phyloP scores from a whole-genome alignment of 2,113 vertebrate species.

The Cavia porcellus region DNA sequence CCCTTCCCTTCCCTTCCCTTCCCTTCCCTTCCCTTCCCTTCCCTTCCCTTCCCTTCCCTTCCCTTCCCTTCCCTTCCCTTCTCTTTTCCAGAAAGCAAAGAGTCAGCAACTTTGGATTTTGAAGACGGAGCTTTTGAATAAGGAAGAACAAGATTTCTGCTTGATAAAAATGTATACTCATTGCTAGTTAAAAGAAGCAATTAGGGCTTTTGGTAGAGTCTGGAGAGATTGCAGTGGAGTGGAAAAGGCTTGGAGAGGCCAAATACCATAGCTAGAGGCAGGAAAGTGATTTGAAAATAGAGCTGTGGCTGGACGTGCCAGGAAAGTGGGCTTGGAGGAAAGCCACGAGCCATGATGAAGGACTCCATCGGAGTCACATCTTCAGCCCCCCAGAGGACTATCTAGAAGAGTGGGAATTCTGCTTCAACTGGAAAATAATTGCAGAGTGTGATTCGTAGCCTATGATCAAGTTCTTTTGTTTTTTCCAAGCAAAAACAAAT shows the following conservation, averaged over 20 bases:
- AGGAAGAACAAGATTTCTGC: slow-evolving; percentile 30
- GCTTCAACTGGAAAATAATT: not conserved
- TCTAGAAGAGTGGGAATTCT: not conserved
- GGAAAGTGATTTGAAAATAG: slow-evolving; percentile 34
- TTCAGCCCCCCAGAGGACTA: not conserved
- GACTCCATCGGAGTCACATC: not conserved
- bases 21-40: too few species aligned
- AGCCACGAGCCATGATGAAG: not conserved
- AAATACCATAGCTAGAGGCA: not conserved
- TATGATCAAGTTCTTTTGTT: not conserved
- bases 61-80: too few species aligned
- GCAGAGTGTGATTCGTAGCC: not conserved
- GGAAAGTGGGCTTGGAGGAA: not conserved
- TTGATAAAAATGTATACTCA: slow-evolving; percentile 8
- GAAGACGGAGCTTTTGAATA: not conserved
- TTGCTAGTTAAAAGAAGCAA: slow-evolving; percentile 1
- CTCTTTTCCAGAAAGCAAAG: not conserved
- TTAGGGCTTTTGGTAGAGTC: slow-evolving; percentile 8
- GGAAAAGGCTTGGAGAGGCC: not conserved
- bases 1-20: too few species aligned
- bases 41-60: too few species aligned
- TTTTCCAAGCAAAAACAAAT: not conserved
- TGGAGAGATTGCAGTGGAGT: not conserved
- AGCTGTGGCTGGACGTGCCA: not conserved
- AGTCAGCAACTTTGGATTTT: not conserved